phyloP scores from a whole-genome alignment of 2,113 vertebrate genomes.

The Gnathonemus longibarbis region DNA sequence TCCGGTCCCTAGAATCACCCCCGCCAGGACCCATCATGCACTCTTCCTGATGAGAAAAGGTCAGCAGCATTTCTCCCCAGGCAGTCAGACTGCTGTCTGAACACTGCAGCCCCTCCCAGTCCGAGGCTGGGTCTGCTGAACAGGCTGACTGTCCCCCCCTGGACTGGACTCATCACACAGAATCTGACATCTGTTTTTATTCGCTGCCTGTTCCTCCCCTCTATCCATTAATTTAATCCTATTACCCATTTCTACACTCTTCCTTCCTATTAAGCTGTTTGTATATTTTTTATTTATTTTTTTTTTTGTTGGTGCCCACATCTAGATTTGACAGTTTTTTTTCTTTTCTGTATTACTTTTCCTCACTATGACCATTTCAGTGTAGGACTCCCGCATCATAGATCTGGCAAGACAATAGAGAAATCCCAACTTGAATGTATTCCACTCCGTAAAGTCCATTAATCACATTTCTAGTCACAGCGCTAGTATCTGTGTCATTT shows the following conservation, averaged over 20 bases:
- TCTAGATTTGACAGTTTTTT: background rate
- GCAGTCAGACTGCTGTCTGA: background rate
- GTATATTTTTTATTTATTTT: background rate
- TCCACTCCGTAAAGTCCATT: background rate
- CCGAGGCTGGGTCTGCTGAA: background rate
- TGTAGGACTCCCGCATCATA: background rate
- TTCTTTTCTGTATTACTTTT: background rate
- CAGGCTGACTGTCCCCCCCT: background rate
- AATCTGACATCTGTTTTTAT: background rate
- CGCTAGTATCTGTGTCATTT: background rate
- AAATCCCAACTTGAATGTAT: background rate
- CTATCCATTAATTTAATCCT: background rate
- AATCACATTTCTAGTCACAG: background rate
- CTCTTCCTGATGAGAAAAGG: background rate
- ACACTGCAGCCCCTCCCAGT: background rate
- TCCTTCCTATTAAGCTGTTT: background rate
- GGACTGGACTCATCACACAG: background rate
- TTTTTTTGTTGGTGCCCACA: background rate
- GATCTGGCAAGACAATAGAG: background rate
- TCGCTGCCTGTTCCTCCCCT: background rate
- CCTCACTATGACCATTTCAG: background rate
- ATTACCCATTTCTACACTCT: background rate
- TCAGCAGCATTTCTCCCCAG: background rate
- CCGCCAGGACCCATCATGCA: background rate
- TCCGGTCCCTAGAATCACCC: background rate